Conservation (phyloP, 2,113 vertebrate genomes). For the Grammomys dolichurus region DNA sequence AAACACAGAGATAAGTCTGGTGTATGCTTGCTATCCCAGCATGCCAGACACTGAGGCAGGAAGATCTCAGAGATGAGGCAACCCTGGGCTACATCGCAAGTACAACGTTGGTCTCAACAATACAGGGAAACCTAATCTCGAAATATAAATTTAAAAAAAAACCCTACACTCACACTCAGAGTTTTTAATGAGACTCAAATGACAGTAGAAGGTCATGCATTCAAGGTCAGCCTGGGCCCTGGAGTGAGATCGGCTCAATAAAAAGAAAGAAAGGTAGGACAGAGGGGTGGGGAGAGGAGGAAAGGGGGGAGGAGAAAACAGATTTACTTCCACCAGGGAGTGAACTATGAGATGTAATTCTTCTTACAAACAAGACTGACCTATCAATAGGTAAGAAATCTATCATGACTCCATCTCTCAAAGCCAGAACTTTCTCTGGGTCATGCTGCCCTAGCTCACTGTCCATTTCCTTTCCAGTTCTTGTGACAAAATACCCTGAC, state of each 20-base stretch:
- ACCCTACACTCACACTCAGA: neutral
- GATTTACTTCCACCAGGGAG: neutral
- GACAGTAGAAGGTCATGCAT: neutral
- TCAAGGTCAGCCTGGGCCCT: neutral
- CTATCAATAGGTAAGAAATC: neutral
- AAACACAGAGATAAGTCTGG: neutral
- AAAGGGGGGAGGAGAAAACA: neutral
- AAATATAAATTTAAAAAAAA: neutral
- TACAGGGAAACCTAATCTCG: neutral
- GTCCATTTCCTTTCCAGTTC: neutral
- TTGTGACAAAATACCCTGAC: neutral
- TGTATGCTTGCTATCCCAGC: neutral
- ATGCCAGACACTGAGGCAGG: neutral
- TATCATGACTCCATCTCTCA: neutral
- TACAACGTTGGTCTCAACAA: neutral
- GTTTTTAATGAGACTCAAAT: constrained; percentile 13
- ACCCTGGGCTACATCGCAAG: neutral
- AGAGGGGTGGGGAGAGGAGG: neutral
- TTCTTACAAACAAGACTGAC: neutral
- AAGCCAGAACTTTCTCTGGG: neutral
- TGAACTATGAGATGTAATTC: too few relatives aligned
- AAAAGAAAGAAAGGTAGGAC: neutral
- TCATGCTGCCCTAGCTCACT: neutral
- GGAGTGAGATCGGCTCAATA: neutral
- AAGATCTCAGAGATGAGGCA: neutral